Evolutionary conservation across 2,797 vertebrate genomes (phyloP).

Genomic region (Gallinago nigripennis): DNA sequence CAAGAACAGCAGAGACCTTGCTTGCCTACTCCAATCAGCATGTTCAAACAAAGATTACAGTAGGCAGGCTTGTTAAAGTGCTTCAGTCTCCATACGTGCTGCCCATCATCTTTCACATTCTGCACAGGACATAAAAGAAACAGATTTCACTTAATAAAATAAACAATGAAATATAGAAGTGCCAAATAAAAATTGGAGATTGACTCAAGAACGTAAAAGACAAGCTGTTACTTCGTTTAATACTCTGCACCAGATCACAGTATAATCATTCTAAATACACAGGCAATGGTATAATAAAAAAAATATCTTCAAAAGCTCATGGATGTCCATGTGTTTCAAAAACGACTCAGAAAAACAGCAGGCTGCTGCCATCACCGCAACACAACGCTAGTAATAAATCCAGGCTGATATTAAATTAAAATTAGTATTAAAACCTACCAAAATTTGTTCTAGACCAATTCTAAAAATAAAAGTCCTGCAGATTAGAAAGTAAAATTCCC

Average conservation of each 20-base stretch:
- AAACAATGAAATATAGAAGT: constrained; percentile 63
- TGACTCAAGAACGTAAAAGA: constrained; percentile 64
- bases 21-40: constrained; percentile 93
- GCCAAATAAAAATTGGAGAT: constrained; percentile 72
- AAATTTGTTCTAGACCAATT: not conserved
- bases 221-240: constrained; percentile 75
- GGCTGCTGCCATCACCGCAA: not conserved
- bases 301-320: not conserved
- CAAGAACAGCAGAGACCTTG: constrained; percentile 96
- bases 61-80: constrained; percentile 97
- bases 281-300: constrained; percentile 20
- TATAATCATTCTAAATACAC: constrained; percentile 54
- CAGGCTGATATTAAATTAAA: not conserved
- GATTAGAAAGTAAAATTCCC: not conserved
- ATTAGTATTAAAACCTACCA: not conserved
- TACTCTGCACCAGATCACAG: constrained; percentile 56
- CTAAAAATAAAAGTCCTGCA: not conserved
- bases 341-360: not conserved
- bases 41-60: constrained; percentile 95
- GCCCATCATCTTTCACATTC: constrained; percentile 96
- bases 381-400: not conserved
- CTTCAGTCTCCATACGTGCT: constrained; percentile 95
- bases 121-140: constrained; percentile 73
- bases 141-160: constrained; percentile 74
- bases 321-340: not conserved